Conservation (phyloP, 2,888 invertebrate genomes). For the Amphipoea oculea region DNA sequence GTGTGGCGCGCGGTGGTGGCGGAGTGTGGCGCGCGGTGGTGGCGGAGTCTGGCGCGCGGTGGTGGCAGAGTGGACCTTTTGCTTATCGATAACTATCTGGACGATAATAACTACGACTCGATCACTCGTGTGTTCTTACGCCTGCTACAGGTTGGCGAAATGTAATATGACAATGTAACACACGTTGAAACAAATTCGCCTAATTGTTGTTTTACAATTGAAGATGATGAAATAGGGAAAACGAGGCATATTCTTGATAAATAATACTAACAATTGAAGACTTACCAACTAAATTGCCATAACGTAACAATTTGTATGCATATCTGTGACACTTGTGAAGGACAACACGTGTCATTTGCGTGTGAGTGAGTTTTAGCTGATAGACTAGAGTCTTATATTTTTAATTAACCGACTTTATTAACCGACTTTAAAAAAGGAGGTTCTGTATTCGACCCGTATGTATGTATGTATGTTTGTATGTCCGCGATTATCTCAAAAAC, state of each 20-base stretch:
- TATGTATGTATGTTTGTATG: too few relatives aligned
- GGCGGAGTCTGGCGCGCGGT: too few relatives aligned
- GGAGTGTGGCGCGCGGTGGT: too few relatives aligned
- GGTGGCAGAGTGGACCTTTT: too few relatives aligned
- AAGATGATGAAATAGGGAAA: not conserved
- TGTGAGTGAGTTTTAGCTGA: not conserved
- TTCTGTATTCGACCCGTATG: too few relatives aligned
- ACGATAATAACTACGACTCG: not conserved
- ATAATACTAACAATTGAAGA: not conserved
- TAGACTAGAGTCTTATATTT: not conserved
- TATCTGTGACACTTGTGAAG: not conserved
- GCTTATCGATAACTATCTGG: not conserved
- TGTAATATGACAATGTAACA: not conserved
- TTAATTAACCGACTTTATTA: too few relatives aligned
- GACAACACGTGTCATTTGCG: not conserved
- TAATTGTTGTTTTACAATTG: not conserved
- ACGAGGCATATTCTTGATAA: not conserved
- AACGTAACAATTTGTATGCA: not conserved
- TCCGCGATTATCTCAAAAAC: too few relatives aligned
- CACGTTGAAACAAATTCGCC: not conserved
- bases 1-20: too few relatives aligned
- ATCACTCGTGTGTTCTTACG: not conserved
- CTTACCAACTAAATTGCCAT: not conserved
- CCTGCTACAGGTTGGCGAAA: not conserved
- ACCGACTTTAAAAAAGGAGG: too few relatives aligned